phyloP scores from a whole-genome alignment of 2,888 invertebrate species.

The Noctua fimbriata region DNA sequence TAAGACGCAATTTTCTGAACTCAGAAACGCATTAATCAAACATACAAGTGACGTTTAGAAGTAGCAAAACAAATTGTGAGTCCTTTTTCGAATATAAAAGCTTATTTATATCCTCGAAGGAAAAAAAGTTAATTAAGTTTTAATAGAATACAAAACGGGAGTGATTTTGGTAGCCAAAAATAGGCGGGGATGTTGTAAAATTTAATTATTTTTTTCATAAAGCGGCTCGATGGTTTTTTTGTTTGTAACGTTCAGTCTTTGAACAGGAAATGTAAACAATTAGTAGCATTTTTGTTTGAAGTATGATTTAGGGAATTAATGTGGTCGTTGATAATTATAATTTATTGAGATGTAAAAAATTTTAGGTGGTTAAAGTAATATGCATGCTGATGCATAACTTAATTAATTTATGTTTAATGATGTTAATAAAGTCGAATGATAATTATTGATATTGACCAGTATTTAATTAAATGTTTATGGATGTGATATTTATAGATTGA shows the following conservation, averaged over 20 bases:
- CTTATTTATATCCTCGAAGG: slow-evolving; percentile 85
- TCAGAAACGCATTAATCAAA: slow-evolving; percentile 89
- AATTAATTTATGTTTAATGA: slow-evolving; percentile 39
- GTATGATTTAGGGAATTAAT: slow-evolving; percentile 62
- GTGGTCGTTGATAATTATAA: slow-evolving; percentile 62
- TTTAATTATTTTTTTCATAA: slow-evolving; percentile 87
- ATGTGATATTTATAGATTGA: background rate
- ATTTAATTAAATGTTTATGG: slow-evolving; percentile 14
- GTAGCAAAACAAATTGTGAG: slow-evolving; percentile 89
- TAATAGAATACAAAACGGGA: slow-evolving; percentile 90
- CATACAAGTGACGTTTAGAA: slow-evolving; percentile 88
- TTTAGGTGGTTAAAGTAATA: slow-evolving; percentile 38
- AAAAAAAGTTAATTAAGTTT: slow-evolving; percentile 90
- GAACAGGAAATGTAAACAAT: slow-evolving; percentile 86
- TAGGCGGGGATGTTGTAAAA: slow-evolving; percentile 90
- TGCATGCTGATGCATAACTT: slow-evolving; percentile 23
- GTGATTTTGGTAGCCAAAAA: slow-evolving; percentile 90
- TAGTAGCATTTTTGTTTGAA: slow-evolving; percentile 68
- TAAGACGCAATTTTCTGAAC: slow-evolving; percentile 84
- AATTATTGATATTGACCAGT: slow-evolving; percentile 27
- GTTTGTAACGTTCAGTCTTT: slow-evolving; percentile 75
- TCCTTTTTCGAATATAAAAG: slow-evolving; percentile 82
- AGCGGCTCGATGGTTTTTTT: slow-evolving; percentile 81
- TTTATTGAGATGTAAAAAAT: slow-evolving; percentile 60
- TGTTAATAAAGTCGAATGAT: slow-evolving; percentile 19